Percentiles rank a stretch among this genome's conserved stretches.
phyloP scores from a whole-genome alignment of 2,113 vertebrate genomes.

The Antechinus flavipes region DNA sequence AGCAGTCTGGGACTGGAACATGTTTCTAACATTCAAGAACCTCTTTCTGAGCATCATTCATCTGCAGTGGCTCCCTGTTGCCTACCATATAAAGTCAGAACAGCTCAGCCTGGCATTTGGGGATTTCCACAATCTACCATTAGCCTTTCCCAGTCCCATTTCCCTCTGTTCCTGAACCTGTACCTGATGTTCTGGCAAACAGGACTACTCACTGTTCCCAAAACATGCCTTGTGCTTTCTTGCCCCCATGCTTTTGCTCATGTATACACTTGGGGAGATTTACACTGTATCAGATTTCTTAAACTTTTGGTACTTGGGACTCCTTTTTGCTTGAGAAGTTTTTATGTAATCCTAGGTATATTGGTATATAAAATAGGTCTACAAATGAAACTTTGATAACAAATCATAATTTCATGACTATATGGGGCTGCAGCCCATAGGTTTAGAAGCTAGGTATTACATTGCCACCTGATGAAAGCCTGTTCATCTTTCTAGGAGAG shows the following conservation, averaged over 20 bases:
- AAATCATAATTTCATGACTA: too few relatives aligned
- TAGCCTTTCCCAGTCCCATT: background rate
- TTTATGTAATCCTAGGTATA: too few relatives aligned
- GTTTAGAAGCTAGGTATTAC: too few relatives aligned
- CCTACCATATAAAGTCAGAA: background rate
- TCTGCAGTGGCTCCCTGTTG: background rate
- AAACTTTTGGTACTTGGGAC: too few relatives aligned
- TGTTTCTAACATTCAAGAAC: background rate
- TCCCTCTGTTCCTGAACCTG: background rate
- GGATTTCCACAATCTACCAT: background rate
- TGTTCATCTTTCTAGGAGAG: background rate
- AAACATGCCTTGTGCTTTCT: background rate
- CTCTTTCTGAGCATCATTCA: background rate
- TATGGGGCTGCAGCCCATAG: too few relatives aligned
- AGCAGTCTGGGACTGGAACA: background rate
- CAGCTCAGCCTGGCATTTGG: background rate
- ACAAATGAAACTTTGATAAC: too few relatives aligned
- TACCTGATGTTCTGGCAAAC: background rate
- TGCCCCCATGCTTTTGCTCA: background rate
- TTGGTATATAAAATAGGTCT: too few relatives aligned
- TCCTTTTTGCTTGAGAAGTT: too few relatives aligned
- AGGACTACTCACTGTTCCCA: background rate
- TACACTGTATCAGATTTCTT: too few relatives aligned
- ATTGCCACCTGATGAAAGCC: background rate
- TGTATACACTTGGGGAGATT: background rate